Evolutionary conservation across 2,797 vertebrate species (phyloP).

Genomic region (Microchirus variegatus): DNA sequence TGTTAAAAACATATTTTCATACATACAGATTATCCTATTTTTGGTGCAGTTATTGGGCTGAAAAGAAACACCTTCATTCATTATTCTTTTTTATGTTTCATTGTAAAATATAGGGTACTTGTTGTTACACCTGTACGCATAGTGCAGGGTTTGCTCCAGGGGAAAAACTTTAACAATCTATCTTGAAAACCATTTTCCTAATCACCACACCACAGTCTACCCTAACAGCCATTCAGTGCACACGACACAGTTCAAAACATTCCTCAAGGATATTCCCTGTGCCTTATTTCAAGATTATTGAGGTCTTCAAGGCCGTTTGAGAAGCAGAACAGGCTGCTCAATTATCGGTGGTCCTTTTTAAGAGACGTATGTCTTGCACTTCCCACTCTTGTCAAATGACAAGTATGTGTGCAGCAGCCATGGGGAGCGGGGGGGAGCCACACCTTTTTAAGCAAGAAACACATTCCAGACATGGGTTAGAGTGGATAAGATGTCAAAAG

Average conservation of each 20-base stretch:
- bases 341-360: conserved; percentile 41
- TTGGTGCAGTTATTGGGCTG: no score
- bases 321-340: conserved; percentile 46
- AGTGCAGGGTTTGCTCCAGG: conserved; percentile 23
- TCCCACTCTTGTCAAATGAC: conserved; percentile 14
- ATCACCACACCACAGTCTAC: conserved; percentile 58
- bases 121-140: conserved; percentile 19
- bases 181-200: conserved; percentile 46
- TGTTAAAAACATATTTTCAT: not conserved
- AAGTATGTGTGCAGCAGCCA: conserved; percentile 19
- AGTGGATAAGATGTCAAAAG: conserved; percentile 48
- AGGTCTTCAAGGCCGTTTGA: conserved; percentile 47
- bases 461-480: conserved; percentile 52
- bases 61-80: no score
- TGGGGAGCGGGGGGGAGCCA: not conserved
- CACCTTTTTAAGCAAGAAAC: conserved; percentile 34
- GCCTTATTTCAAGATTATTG: conserved; percentile 22
- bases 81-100: not conserved
- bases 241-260: conserved; percentile 22
- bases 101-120: conserved; percentile 17
- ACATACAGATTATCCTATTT: no score
- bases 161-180: conserved; percentile 60
- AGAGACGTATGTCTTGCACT: conserved; percentile 21
- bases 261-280: conserved; percentile 45
- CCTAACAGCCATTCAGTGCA: conserved; percentile 57